Evolutionary conservation across 2,888 invertebrate genomes (phyloP), one percentile per base, ranked within the genome.

Genomic region (Oligia strigilis): DNA sequence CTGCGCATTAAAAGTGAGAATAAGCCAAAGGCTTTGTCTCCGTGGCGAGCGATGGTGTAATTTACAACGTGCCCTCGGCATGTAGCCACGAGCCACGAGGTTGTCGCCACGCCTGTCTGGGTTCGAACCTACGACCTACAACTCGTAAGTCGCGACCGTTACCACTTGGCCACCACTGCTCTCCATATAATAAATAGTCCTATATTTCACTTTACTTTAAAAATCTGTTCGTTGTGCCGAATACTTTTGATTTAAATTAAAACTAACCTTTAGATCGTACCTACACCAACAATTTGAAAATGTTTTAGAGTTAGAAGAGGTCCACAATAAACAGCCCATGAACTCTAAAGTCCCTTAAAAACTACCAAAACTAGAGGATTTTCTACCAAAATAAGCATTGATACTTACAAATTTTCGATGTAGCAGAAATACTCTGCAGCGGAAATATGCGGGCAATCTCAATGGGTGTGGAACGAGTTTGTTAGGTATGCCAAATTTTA

Each of bases 51-150:
- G 92, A 94, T 95, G 93, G 91, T 85, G 94, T 95, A 93, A 96
- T 95, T 95, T 95, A 95, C 92, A 91, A 88, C 88, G 84, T 82
- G 94, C 94, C 92, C 91, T 92, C 90, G 92, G 94, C 93, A 36
- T 82, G 76, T 75, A 67, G 60, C 52, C 67, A 83, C 89, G 92
- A 90, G 87, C 65, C 65, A 65, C 19, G 65, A n/a, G n/a, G n/a
- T n/a, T n/a, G n/a, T n/a, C n/a, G n/a, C n/a, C n/a, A n/a, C n/a
- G n/a, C n/a, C n/a, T n/a, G n/a, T n/a, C n/a, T n/a, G n/a, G n/a
- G n/a, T n/a, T n/a, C n/a, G n/a, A n/a, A n/a, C n/a, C n/a, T n/a
- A n/a, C n/a, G n/a, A n/a, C n/a, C n/a, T n/a, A n/a, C n/a, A n/a
- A n/a, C n/a, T n/a, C n/a, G n/a, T n/a, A n/a, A n/a, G n/a, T n/a